Evolutionary conservation across 53 echinoderm and acorn worm genomes (phyloP), one percentile per base, ranked within the genome.

Genomic region (Hippasteria phrygiana): DNA sequence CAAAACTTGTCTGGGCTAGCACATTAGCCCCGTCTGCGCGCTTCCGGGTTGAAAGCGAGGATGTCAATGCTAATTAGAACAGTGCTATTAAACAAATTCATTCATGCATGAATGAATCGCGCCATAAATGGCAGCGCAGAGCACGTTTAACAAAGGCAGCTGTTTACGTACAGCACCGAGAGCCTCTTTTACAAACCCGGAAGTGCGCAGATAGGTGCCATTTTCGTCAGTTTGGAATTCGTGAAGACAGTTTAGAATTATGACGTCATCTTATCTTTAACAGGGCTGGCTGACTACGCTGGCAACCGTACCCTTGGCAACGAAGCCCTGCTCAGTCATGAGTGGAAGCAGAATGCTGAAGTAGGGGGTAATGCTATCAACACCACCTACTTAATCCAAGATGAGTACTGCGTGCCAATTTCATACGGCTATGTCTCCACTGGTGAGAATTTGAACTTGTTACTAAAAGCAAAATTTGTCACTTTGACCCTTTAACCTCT

Each of bases 261-360:
- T 56, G 18, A 18, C 22, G 4, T 16, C 22, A 3, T 56, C 17
- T 18, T 56, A 56, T 56, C 10, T 16, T 56, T 11, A 56, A 56
- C 56, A 56, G 56, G 17, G 17, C 17, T 10, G 6, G 56, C 56
- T 18, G 56, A 16, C 3, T 56, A 56, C 56, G 10, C 6, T 56
- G 56, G 56, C 56, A 56, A 56, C 56, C 56, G 56, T 18, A 56
- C 22, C 56, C 56, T 56, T 56, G 56, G 56, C 56, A 56, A 56
- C 56, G 56, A 56, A 10, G 10, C 56, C 56, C 56, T 56, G 20
- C 8, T 56, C 3, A 18, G 11, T n/a, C 22, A 56, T 18, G 22
- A 56, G 18, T 56, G 56, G 56, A 56, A 56, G 22, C 18, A 10
- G 3, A 56, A 56, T n/a, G 20, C 18, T 4, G 56, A 10, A 18